These are phyloP conservation scores for Drymodes brunneopygia DNA, from an alignment of 2,113 vertebrate genomes.

Conservation along the genomic window DNA sequence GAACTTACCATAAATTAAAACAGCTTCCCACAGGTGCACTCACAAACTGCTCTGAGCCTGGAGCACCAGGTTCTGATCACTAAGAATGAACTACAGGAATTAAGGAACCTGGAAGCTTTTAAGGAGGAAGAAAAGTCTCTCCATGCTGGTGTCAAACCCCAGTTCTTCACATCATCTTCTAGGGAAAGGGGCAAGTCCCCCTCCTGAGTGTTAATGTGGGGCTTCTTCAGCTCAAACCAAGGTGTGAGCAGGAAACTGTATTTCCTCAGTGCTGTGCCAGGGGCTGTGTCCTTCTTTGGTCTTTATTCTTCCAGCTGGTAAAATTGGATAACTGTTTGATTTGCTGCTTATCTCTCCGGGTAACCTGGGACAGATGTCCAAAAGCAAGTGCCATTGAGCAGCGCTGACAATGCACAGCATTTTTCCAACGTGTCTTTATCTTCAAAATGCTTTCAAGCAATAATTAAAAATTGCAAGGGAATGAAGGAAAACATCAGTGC, in stretches of 20 bases:
- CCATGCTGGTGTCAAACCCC: neutral
- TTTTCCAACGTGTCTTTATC: neutral
- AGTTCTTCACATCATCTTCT: neutral
- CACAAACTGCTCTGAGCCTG: neutral
- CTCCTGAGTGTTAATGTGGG: neutral
- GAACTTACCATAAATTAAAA: neutral
- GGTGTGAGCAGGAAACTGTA: neutral
- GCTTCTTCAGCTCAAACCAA: neutral
- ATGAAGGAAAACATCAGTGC: neutral
- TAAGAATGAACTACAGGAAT: neutral
- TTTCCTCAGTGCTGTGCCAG: neutral
- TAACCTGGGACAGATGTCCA: neutral
- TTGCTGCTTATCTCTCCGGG: neutral
- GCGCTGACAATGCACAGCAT: neutral
- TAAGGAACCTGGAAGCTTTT: neutral
- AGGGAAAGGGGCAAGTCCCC: neutral
- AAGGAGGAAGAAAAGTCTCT: neutral
- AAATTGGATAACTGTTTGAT: neutral
- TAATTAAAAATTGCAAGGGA: neutral
- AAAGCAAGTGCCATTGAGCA: neutral
- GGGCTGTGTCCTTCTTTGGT: neutral
- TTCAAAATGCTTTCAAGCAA: neutral
- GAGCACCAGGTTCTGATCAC: neutral
- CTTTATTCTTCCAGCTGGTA: neutral
- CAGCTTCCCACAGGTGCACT: rapidly evolving